Evolutionary conservation across 2,797 vertebrate species (phyloP).

Genomic region (Philypnodon macrostomus): DNA sequence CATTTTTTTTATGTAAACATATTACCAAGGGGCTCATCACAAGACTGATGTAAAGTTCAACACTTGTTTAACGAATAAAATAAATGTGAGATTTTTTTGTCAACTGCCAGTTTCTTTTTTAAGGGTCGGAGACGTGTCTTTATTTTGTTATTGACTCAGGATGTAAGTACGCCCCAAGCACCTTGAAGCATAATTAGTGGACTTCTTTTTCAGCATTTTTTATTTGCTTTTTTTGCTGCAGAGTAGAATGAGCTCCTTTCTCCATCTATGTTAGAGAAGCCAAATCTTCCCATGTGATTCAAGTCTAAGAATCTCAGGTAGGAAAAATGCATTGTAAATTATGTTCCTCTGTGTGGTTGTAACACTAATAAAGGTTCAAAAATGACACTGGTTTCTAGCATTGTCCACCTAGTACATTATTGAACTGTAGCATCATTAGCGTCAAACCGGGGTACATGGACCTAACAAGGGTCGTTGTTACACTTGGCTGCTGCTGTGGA

Average conservation of each 20-base stretch:
- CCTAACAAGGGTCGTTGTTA: constrained; percentile 60
- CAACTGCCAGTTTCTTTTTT: constrained; percentile 77
- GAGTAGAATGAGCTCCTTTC: constrained; percentile 60
- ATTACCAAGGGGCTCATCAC: constrained; percentile 96
- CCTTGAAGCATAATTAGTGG: constrained; percentile 51
- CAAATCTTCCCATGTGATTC: constrained; percentile 74
- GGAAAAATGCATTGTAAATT: constrained; percentile 75
- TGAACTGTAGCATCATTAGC: constrained; percentile 48
- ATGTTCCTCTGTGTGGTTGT: constrained; percentile 75
- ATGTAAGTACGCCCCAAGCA: constrained; percentile 66
- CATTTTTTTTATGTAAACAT: constrained; percentile 94
- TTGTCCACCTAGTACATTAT: constrained; percentile 75
- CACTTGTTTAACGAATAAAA: constrained; percentile 99
- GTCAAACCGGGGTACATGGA: constrained; percentile 27
- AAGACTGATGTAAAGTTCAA: constrained; percentile 99
- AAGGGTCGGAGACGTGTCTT: constrained; percentile 55
- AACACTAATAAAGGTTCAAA: constrained; percentile 74
- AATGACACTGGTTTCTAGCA: constrained; percentile 66
- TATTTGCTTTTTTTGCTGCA: constrained; percentile 57
- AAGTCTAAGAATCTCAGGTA: constrained; percentile 79
- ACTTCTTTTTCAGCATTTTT: constrained; percentile 45
- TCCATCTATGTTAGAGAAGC: constrained; percentile 71
- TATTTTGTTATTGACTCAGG: constrained; percentile 71
- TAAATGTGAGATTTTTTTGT: constrained; percentile 99
- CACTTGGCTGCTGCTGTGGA: constrained; percentile 49